Percentiles rank a stretch among this genome's conserved stretches.
Evolutionary conservation across 2,888 invertebrate genomes (phyloP).

Genomic region (Amphipoea oculea): DNA sequence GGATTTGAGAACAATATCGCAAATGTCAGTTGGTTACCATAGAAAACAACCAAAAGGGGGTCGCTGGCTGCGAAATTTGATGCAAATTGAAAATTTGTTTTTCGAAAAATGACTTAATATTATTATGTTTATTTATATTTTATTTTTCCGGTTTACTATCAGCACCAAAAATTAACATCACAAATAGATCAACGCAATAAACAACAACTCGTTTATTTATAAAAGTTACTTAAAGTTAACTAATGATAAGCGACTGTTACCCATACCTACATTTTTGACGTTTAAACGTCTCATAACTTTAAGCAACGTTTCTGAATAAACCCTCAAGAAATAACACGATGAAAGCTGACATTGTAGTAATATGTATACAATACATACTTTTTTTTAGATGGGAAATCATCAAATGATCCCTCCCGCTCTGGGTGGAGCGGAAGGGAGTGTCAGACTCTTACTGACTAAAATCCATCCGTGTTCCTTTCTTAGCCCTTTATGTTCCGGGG

Average conservation of each 20-base stretch:
- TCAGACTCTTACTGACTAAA: no score
- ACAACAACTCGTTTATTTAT: not conserved
- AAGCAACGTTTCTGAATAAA: no score
- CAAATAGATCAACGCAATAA: not conserved
- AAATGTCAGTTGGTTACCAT: constrained; percentile 26
- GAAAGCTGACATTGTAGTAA: not conserved
- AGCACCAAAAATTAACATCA: not conserved
- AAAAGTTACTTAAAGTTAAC: no score
- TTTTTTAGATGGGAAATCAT: no score
- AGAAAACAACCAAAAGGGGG: constrained; percentile 13
- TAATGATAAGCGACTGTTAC: no score
- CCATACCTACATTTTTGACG: no score
- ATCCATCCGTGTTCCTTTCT: no score
- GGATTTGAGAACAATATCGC: constrained; percentile 22
- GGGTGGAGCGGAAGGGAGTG: no score
- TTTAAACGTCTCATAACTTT: no score
- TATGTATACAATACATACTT: not conserved
- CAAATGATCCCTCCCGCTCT: no score
- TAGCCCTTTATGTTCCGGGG: no score
- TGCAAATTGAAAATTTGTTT: constrained; percentile 29
- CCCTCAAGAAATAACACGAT: not conserved
- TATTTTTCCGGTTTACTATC: no score
- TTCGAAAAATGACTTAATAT: not conserved
- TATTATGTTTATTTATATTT: not conserved
- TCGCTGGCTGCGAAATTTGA: constrained; percentile 23